A percentile compares a stretch with the other conserved stretches of the same genome.
Evolutionary conservation across 2,113 vertebrate species (phyloP).

Genomic region (Tragelaphus strepsiceros): DNA sequence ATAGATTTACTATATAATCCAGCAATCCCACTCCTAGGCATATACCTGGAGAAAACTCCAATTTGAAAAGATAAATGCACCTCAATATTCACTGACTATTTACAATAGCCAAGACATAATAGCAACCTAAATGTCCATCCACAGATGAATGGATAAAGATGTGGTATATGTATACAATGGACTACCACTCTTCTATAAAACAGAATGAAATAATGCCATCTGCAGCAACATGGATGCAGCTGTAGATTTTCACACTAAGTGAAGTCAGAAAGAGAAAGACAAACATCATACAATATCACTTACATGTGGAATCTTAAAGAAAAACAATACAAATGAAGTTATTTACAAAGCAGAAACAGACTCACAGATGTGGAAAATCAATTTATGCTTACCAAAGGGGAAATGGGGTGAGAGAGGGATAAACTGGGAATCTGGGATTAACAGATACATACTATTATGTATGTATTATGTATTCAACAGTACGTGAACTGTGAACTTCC

Average conservation of each 20-base stretch:
- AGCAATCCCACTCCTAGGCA: background rate
- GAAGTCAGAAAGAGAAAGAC: background rate
- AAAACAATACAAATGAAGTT: background rate
- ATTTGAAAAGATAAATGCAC: background rate
- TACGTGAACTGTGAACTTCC: background rate
- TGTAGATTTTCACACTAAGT: background rate
- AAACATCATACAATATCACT: background rate
- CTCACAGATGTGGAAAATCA: background rate
- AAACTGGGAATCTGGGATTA: background rate
- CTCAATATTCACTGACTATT: background rate
- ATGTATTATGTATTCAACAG: background rate
- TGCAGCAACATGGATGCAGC: background rate
- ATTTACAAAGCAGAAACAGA: background rate
- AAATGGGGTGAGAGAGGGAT: background rate
- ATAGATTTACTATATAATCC: background rate
- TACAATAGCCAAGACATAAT: background rate
- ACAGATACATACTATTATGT: background rate
- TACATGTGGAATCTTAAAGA: background rate
- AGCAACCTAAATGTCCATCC: background rate
- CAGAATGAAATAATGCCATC: background rate
- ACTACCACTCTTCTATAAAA: background rate
- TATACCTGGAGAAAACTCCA: background rate
- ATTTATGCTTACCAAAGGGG: background rate
- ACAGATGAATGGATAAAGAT: background rate
- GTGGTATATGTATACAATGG: background rate